Base-by-base conservation (phyloP, 1,140 invertebrate species). In the Holcopasites calliopsidis region DNA sequence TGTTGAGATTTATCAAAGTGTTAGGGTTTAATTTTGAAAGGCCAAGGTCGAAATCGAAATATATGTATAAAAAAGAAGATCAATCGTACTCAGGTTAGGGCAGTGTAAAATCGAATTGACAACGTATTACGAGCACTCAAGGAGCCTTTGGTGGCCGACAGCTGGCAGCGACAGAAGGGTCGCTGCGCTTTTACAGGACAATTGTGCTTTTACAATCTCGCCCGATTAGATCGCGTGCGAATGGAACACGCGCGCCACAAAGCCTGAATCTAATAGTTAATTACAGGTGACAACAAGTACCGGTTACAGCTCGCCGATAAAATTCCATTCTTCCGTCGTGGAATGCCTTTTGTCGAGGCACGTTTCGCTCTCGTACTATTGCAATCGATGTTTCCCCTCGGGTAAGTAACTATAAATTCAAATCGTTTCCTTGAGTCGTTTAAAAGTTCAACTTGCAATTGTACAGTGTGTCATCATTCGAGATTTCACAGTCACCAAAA, bases 151-250 rank as follows among this genome's bases (percentile, higher is more conserved):
- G n/a, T n/a, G n/a, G n/a, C n/a, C n/a, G n/a, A n/a, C n/a, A n/a
- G n/a, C n/a, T n/a, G n/a, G n/a, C n/a, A n/a, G n/a, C n/a, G n/a
- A n/a, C n/a, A n/a, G n/a, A n/a, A n/a, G n/a, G n/a, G n/a, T n/a
- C n/a, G n/a, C n/a, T n/a, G n/a, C n/a, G 35, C 49, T 16, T 38
- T 35, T 55, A 73, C 23, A 57, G 61, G 28, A 31, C 35, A 31
- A 54, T 66, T 52, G 62, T 26, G 62, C 76, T 26, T 64, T 52
- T 70, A 44, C 71, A 69, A 79, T 81, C 60, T 44, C 64, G 76
- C 75, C 38, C 31, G 77, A 81, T 76, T 79, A 61, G 33, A 80
- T 80, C 57, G 79, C 70, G 57, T 75, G 64, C 70, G 49, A 76
- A 76, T 58, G 73, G 26, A 60, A 13, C 35, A 33, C 49, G 40